phyloP scores from a whole-genome alignment of 2,888 invertebrate genomes.

The Apodemia duryi region DNA sequence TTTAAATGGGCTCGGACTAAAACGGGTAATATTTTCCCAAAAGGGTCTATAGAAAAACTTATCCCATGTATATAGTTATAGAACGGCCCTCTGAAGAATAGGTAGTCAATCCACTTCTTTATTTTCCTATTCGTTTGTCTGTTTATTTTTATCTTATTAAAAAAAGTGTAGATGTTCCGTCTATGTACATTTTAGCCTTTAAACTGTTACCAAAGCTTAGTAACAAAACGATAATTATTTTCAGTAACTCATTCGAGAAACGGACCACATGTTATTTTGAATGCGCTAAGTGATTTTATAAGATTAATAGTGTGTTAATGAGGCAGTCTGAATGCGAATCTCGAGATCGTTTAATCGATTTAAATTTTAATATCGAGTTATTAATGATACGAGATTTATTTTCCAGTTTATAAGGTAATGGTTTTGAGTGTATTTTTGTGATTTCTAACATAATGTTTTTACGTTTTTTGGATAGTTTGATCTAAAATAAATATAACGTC shows the following conservation, averaged over 20 bases:
- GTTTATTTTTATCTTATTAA: too few species aligned
- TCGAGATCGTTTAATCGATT: conserved; percentile 4
- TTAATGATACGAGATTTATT: neutral
- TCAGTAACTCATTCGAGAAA: neutral
- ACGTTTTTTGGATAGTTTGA: too few species aligned
- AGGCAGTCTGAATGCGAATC: conserved; percentile 32
- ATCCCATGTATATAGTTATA: too few species aligned
- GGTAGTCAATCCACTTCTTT: too few species aligned
- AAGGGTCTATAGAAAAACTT: too few species aligned
- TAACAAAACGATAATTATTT: conserved; percentile 1
- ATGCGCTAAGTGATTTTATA: conserved; percentile 59
- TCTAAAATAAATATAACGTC: too few species aligned
- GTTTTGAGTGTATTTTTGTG: too few species aligned
- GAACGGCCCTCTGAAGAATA: too few species aligned
- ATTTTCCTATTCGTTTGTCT: too few species aligned
- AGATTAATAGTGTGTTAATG: conserved; percentile 60
- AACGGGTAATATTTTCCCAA: too few species aligned
- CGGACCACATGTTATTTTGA: conserved; percentile 24
- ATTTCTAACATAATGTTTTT: too few species aligned
- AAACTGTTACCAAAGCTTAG: neutral
- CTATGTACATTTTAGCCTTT: neutral
- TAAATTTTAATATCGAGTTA: neutral
- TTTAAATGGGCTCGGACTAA: too few species aligned
- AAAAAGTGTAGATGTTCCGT: neutral
- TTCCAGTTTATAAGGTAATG: neutral